These are phyloP conservation scores for Leptobrachium leishanense DNA, from an alignment of 2,113 vertebrate species.

Conservation along the genomic window DNA sequence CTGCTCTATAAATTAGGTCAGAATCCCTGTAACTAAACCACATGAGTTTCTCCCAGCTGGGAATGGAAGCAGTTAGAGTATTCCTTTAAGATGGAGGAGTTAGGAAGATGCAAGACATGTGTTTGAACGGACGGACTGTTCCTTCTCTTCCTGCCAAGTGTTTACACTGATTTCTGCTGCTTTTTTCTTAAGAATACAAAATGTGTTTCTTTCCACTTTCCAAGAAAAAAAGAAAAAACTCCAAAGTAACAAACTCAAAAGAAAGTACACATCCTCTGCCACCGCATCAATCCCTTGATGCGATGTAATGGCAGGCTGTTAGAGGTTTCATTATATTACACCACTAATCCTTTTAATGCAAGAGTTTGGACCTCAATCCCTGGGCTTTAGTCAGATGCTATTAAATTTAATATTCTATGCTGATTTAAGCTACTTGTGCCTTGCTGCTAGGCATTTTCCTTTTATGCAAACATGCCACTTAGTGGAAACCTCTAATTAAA, in stretches of 20 bases:
- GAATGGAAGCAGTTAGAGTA: constrained; percentile 33
- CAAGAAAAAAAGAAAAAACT: constrained; percentile 28
- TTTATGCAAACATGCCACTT: too few species aligned
- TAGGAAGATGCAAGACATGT: constrained; percentile 46
- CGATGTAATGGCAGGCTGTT: too few species aligned
- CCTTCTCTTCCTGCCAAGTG: constrained; percentile 43
- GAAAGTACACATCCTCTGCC: constrained; percentile 5
- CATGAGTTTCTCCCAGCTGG: not conserved
- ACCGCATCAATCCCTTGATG: too few species aligned
- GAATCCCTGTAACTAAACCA: constrained; percentile 28
- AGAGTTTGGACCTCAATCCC: too few species aligned
- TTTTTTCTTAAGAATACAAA: constrained; percentile 47
- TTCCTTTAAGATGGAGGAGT: constrained; percentile 44
- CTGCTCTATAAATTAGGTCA: not conserved
- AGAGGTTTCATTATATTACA: too few species aligned
- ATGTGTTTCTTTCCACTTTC: constrained; percentile 49
- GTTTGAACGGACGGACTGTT: constrained; percentile 48
- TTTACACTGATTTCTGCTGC: constrained; percentile 42
- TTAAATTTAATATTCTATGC: too few species aligned
- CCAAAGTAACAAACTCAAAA: not conserved
- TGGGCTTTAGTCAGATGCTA: too few species aligned
- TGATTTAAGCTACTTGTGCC: too few species aligned
- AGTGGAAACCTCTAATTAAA: too few species aligned
- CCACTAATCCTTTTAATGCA: too few species aligned
- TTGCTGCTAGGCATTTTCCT: too few species aligned